Conservation (phyloP, 2,888 invertebrate species). For the Pyrochroa serraticornis region DNA sequence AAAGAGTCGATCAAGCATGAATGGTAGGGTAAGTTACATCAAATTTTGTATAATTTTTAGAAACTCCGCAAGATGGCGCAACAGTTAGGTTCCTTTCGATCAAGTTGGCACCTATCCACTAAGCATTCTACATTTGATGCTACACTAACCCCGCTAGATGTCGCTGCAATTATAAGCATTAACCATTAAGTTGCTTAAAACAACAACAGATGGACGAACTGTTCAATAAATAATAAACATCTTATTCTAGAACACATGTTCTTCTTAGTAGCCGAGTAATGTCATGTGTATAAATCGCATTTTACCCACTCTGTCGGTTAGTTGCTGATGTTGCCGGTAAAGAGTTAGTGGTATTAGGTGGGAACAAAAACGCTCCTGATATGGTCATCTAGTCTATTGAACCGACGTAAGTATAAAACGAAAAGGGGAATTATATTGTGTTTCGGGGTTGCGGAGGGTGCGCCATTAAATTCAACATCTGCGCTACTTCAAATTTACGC, state of each 20-base stretch:
- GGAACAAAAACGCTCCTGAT: conserved; percentile 5
- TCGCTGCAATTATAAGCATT: background rate
- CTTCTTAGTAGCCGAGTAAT: conserved; percentile 7
- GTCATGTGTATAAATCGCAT: conserved; percentile 21
- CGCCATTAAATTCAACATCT: too few species aligned
- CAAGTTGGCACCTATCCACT: too few species aligned
- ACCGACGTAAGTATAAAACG: conserved; percentile 3
- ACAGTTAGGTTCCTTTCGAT: too few species aligned
- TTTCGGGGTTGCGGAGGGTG: background rate
- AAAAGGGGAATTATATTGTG: background rate
- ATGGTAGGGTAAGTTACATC: too few species aligned
- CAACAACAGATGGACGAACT: conserved; percentile 4
- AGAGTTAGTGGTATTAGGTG: conserved; percentile 8
- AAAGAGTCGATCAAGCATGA: too few species aligned
- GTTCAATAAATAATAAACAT: conserved; percentile 13
- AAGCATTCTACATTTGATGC: too few species aligned
- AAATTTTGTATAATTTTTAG: too few species aligned
- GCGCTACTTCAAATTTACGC: too few species aligned
- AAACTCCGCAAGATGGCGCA: too few species aligned
- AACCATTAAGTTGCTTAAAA: background rate
- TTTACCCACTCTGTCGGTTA: conserved; percentile 7
- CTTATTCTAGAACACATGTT: conserved; percentile 21
- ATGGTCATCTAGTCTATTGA: conserved; percentile 15
- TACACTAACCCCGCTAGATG: background rate
- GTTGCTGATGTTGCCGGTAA: conserved; percentile 23